phyloP scores from a whole-genome alignment of 2,888 invertebrate genomes.

The Bedellia somnulentella region DNA sequence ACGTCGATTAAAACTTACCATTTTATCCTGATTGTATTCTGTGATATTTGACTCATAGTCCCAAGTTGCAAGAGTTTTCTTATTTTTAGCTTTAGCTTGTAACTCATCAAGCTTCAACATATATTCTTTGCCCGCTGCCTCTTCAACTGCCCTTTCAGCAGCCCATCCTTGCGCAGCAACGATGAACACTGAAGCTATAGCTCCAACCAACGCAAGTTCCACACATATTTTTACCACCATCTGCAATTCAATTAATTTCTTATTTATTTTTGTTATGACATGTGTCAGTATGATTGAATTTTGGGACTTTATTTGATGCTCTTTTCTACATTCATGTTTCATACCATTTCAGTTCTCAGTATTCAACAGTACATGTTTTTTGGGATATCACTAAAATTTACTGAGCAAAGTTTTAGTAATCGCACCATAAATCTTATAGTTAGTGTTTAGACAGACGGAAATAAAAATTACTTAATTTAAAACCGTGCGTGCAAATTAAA shows the following conservation, averaged over 20 bases:
- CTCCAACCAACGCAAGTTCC: constrained; percentile 41
- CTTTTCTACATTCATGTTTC: too few relatives aligned
- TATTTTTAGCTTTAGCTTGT: constrained; percentile 57
- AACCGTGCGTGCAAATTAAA: too few relatives aligned
- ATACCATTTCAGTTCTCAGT: too few relatives aligned
- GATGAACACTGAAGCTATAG: constrained; percentile 48
- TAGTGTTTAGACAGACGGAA: too few relatives aligned
- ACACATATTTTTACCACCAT: constrained; percentile 44
- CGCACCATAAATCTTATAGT: too few relatives aligned
- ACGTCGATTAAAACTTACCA: constrained; percentile 27
- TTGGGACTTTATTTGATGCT: too few relatives aligned
- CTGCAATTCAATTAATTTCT: constrained; percentile 16
- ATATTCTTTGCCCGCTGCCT: constrained; percentile 61
- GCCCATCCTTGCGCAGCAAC: constrained; percentile 47
- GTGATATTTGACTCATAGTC: constrained; percentile 75
- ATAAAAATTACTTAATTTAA: too few relatives aligned
- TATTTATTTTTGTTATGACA: constrained; percentile 1
- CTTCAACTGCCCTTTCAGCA: constrained; percentile 53
- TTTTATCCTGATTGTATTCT: constrained; percentile 62
- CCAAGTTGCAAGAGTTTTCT: constrained; percentile 67
- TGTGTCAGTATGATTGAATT: neutral
- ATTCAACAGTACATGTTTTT: too few relatives aligned
- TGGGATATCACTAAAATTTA: too few relatives aligned
- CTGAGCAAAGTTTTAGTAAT: too few relatives aligned
- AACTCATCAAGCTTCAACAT: constrained; percentile 64